Evolutionary conservation across 2,888 invertebrate species (phyloP), one percentile per base, ranked within the genome.

Genomic region (Girardia tigrina): DNA sequence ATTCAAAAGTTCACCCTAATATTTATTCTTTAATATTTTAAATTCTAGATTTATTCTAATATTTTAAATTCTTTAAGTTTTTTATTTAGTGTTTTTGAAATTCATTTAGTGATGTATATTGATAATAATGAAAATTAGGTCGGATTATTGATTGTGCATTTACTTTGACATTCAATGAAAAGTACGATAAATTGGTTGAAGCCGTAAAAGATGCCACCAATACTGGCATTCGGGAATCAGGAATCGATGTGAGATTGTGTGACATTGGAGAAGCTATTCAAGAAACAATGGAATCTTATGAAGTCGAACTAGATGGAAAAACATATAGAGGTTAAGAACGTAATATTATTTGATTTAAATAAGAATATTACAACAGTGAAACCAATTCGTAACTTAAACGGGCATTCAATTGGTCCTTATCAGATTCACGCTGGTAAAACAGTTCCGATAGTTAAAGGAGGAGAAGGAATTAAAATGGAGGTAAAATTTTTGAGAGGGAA

Each of bases 211-310:
- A 94, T 83, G 97, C 98, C 1, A 99, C 98, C 0, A 95, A 98
- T 82, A 95, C 97, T 0, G 98, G 98, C 28, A 97, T 99, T 79
- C 90, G 88, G 82, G 91, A 90, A 78, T 90, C 92, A 0, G 97
- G 97, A 20, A 94, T 98, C 78, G 98, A 99, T 84, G 98, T 94
- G 0, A 89, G 93, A 82, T 88, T 99, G 77, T 95, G 97, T 84
- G 98, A 99, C 81, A 90, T 98, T 79, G 98, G 88, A 14, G 91
- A 92, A 78, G 91, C 92, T 0, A 93, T 98, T 80, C 97, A 97
- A 83, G 98, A 98, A 87, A 94, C 95, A 0, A 99, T 99, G 98
- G 97, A 98, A 82, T 95, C 94, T 0, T 94, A 98, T 84, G 98
- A 98, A 86, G 89, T 98, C 4, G 97, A 97, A 84, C 84, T 98